Base-by-base conservation (phyloP, 2,888 invertebrate genomes). In the Cryptops parisi region DNA sequence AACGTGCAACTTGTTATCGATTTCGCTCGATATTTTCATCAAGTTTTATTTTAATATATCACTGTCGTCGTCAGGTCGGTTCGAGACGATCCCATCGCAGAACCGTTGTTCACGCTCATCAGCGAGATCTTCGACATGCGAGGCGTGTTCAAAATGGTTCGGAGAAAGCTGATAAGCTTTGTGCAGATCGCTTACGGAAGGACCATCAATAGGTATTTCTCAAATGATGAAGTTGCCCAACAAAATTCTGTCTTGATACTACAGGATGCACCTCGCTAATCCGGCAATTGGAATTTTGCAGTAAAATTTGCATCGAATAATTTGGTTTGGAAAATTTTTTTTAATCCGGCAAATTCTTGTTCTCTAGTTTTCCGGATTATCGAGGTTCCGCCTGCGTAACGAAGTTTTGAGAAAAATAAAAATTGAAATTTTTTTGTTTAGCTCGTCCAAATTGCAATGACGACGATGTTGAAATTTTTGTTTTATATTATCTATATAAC, bases 171-270 rank as follows among this genome's bases (percentile, higher is more conserved):
- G 21, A 89, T 91, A 60, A 83, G 84, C 2, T 90, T 91, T 70
- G 89, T 91, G 23, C 90, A 90, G 71, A 82, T 88, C 55, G 85
- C 87, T 0, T 90, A 88, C 65, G 89, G 89, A n/a, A 76, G 88
- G 57, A 90, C 88, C 54, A 91, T 91, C 45, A 91, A 89, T 67
- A 71, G 69, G 72, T 72, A 55, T 55, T n/a, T n/a, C n/a, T n/a
- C n/a, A n/a, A n/a, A n/a, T n/a, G n/a, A n/a, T n/a, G n/a, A n/a
- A n/a, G n/a, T n/a, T n/a, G n/a, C n/a, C n/a, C n/a, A n/a, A n/a
- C n/a, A n/a, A n/a, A n/a, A n/a, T n/a, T n/a, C n/a, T n/a, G n/a
- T n/a, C n/a, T n/a, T n/a, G n/a, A n/a, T n/a, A n/a, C n/a, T n/a
- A n/a, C n/a, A n/a, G n/a, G n/a, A n/a, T n/a, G n/a, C n/a, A n/a